Percentiles rank a stretch among this genome's conserved stretches.
Conservation (phyloP, 2,113 vertebrate genomes). For the Ameiurus melas region DNA sequence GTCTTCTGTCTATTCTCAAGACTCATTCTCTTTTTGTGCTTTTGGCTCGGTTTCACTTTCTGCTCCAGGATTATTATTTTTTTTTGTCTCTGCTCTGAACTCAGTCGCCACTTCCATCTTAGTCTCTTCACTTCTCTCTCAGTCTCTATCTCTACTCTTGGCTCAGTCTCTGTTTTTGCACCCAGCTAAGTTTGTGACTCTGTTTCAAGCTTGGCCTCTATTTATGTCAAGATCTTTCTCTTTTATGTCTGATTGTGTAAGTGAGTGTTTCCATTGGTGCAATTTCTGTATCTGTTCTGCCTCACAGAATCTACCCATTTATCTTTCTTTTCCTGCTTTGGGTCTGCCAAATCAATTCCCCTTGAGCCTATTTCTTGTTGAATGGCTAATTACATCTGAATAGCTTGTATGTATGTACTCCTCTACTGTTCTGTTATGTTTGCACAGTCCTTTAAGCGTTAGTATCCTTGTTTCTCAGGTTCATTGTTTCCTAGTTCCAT, state of each 20-base stretch:
- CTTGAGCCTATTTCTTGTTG: not conserved
- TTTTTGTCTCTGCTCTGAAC: not conserved
- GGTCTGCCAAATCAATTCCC: not conserved
- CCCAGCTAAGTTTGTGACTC: not conserved
- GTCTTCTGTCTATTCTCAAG: not conserved
- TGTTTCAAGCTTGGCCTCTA: not conserved
- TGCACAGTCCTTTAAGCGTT: not conserved
- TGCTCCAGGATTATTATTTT: not conserved
- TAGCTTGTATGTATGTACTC: not conserved
- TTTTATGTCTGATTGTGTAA: not conserved
- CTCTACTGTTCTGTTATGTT: not conserved
- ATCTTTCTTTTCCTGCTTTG: not conserved
- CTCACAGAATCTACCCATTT: not conserved
- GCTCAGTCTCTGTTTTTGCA: not conserved
- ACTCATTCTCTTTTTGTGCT: not conserved
- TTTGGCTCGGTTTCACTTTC: not conserved
- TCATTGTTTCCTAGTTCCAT: not conserved
- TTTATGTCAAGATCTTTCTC: not conserved
- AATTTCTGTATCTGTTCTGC: not conserved
- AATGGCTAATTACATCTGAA: not conserved
- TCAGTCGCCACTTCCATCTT: not conserved
- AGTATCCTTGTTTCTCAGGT: not conserved
- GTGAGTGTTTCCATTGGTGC: not conserved
- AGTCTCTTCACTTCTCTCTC: not conserved
- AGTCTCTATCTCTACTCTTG: not conserved